Evolutionary conservation across 2,797 vertebrate species (phyloP).

Genomic region (Artibeus jamaicensis): DNA sequence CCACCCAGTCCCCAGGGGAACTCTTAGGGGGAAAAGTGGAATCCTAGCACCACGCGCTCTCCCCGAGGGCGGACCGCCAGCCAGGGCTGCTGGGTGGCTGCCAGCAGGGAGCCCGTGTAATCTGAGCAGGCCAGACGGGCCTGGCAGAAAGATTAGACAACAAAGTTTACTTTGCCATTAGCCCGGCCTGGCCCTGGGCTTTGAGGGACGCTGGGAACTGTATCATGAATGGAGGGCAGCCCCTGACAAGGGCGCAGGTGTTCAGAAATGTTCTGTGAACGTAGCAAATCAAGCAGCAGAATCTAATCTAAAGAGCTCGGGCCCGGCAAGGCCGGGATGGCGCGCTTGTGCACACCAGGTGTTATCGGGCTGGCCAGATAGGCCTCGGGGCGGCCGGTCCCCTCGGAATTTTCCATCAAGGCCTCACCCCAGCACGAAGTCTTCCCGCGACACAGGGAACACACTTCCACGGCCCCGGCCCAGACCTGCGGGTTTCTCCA

Average conservation of each 20-base stretch:
- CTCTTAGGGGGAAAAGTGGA: not conserved
- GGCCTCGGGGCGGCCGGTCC: not conserved
- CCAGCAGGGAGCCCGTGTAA: not conserved
- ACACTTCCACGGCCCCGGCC: not conserved
- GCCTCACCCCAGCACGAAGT: not conserved
- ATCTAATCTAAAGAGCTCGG: not conserved
- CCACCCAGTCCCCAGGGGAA: not conserved
- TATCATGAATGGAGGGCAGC: not conserved
- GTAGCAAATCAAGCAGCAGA: not conserved
- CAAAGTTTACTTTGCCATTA: constrained; percentile 39
- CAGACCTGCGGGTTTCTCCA: not conserved
- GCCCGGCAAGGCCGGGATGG: not conserved
- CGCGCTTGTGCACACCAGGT: fast-evolving
- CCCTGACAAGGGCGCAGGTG: constrained; percentile 8
- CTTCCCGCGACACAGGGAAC: not conserved
- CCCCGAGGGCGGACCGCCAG: not conserved
- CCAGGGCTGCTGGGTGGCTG: not conserved
- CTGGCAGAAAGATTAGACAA: constrained; percentile 48
- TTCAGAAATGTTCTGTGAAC: not conserved
- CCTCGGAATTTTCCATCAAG: not conserved
- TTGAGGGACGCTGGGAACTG: not conserved
- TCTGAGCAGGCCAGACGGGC: not conserved
- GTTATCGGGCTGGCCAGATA: not conserved
- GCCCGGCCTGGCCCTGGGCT: not conserved
- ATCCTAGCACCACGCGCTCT: not conserved